These are phyloP conservation scores for Heteromormyrus szaboi DNA, from an alignment of 2,797 vertebrate species.

Conservation along the genomic window DNA sequence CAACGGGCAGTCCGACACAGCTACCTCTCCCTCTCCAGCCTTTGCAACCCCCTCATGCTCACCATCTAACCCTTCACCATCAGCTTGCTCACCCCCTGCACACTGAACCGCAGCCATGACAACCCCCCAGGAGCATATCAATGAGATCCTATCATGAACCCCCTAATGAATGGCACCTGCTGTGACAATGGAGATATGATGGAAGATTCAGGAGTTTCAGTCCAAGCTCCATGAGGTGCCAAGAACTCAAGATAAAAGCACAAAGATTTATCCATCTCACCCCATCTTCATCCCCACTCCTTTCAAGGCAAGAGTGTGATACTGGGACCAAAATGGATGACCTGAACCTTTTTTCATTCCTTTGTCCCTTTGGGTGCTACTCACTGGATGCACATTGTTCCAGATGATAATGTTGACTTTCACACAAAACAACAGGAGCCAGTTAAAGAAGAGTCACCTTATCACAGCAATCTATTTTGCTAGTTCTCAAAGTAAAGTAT, in stretches of 20 bases:
- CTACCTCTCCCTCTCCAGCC: conserved; percentile 36
- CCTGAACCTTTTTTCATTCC: not conserved
- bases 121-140: conserved; percentile 35
- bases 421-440: not conserved
- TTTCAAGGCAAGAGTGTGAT: not conserved
- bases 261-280: not conserved
- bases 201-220: conserved; percentile 16
- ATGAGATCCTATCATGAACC: conserved; percentile 31
- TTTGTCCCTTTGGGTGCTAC: conserved; percentile 14
- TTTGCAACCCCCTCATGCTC: conserved; percentile 43
- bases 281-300: not conserved
- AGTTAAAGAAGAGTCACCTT: not conserved
- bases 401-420: not conserved
- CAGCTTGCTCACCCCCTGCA: conserved; percentile 37
- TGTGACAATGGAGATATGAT: conserved; percentile 36
- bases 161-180: conserved; percentile 7
- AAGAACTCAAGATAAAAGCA: not conserved
- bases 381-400: conserved; percentile 4
- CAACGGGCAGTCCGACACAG: conserved; percentile 36
- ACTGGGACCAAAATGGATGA: not conserved
- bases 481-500: not conserved
- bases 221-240: not conserved
- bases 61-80: conserved; percentile 27
- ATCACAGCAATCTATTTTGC: not conserved
- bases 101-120: conserved; percentile 39